Evolutionary conservation across 53 echinoderm and acorn worm species (phyloP).

Genomic region (Astropecten irregularis): DNA sequence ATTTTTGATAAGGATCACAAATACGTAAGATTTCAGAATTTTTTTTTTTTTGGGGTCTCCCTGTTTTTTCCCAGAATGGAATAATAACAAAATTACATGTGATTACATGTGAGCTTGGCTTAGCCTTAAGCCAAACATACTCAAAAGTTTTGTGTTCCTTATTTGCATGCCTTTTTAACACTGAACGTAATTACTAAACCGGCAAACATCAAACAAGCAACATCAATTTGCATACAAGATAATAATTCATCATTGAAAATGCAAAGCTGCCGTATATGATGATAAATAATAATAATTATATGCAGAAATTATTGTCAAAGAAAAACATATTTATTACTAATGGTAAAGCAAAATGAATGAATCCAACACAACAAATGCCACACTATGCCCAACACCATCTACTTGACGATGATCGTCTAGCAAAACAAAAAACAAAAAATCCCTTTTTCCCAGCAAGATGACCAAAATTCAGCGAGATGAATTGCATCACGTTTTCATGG

Average conservation of each 20-base stretch:
- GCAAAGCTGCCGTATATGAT: too few species aligned
- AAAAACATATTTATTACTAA: too few species aligned
- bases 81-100: too few species aligned
- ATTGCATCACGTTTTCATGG: background rate
- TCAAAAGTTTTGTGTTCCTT: background rate
- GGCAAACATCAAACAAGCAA: background rate
- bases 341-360: background rate
- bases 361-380: background rate
- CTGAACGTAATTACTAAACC: too few species aligned
- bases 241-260: constrained; percentile 15
- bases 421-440: background rate
- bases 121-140: too few species aligned
- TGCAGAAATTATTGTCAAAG: background rate
- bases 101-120: too few species aligned
- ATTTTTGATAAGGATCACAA: too few species aligned
- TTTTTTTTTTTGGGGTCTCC: too few species aligned
- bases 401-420: too few species aligned
- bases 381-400: too few species aligned
- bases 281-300: background rate
- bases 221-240: background rate
- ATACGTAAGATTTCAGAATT: too few species aligned
- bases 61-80: too few species aligned
- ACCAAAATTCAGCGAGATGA: constrained; percentile 2
- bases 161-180: background rate
- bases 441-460: background rate